Conservation (phyloP, 1,140 invertebrate genomes). For the Arion vulgaris region DNA sequence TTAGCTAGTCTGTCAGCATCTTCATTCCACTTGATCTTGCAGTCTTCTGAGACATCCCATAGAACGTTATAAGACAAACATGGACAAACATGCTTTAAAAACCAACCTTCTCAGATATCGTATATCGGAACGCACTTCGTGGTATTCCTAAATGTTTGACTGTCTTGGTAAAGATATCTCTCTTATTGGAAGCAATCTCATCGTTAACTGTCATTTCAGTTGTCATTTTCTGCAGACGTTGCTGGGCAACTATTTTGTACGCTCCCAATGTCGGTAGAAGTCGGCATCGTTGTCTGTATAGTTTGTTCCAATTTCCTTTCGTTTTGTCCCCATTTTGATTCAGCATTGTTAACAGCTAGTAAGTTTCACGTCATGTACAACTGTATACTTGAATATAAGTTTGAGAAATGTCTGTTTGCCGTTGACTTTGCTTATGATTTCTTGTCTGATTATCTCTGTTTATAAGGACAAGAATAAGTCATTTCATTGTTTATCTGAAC, state of each 20-base stretch:
- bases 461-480: background rate
- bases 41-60: too few species aligned
- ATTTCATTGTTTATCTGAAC: too few species aligned
- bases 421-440: too few species aligned
- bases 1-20: too few species aligned
- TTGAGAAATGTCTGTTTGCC: too few species aligned
- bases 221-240: background rate
- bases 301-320: background rate
- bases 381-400: too few species aligned
- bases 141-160: background rate
- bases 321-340: background rate
- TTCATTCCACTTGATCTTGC: too few species aligned
- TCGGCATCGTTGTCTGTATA: background rate
- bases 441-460: too few species aligned
- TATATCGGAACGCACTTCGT: background rate
- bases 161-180: conserved; percentile 1
- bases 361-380: too few species aligned
- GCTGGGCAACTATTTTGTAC: background rate
- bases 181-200: background rate
- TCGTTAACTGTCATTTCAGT: background rate
- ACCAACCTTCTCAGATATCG: background rate
- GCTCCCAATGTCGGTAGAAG: background rate
- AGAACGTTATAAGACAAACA: too few species aligned
- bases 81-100: too few species aligned
- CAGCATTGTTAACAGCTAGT: background rate